These are phyloP conservation scores for Arnoldichthys spilopterus DNA, from an alignment of 2,797 vertebrate species.

Conservation along the genomic window DNA sequence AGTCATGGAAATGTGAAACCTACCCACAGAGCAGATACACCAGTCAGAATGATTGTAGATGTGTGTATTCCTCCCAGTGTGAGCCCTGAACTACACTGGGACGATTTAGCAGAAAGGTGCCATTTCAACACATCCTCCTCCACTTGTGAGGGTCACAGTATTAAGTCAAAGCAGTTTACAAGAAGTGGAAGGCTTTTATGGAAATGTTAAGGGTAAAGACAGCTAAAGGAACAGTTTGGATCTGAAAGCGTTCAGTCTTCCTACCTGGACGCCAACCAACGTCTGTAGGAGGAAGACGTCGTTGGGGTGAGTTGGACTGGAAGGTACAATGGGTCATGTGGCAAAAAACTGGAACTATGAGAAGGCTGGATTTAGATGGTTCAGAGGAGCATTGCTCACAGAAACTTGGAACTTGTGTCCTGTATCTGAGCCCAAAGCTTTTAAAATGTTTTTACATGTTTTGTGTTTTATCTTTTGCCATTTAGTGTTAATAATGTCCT, in stretches of 20 bases:
- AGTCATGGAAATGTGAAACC: not conserved
- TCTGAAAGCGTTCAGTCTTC: slow-evolving; percentile 36
- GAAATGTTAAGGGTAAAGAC: slow-evolving; percentile 21
- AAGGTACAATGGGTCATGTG: slow-evolving; percentile 25
- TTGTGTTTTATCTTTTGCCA: slow-evolving; percentile 37
- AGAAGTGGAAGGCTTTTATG: slow-evolving; percentile 38
- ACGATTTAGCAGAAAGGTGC: slow-evolving; percentile 43
- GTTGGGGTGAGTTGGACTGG: not conserved
- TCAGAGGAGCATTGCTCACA: slow-evolving; percentile 18
- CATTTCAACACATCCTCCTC: slow-evolving; percentile 40
- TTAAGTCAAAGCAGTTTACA: slow-evolving; percentile 52
- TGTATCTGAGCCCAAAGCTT: slow-evolving; percentile 52
- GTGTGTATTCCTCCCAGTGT: slow-evolving; percentile 35
- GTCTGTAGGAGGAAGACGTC: slow-evolving; percentile 55
- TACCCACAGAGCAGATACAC: slow-evolving; percentile 2
- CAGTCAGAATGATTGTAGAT: slow-evolving; percentile 18
- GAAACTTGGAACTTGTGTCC: slow-evolving; percentile 29
- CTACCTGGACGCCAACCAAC: slow-evolving; percentile 61
- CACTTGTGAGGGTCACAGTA: slow-evolving; percentile 47
- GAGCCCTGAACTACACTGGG: slow-evolving; percentile 53
- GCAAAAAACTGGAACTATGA: slow-evolving; percentile 24
- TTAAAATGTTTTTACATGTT: slow-evolving; percentile 35
- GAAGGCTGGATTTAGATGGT: slow-evolving; percentile 31
- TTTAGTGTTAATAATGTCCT: slow-evolving; percentile 46
- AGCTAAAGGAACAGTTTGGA: slow-evolving; percentile 26